Evolutionary conservation across 2,113 vertebrate genomes (phyloP), one percentile per base, ranked within the genome.

Genomic region (Cyrtonyx montezumae): DNA sequence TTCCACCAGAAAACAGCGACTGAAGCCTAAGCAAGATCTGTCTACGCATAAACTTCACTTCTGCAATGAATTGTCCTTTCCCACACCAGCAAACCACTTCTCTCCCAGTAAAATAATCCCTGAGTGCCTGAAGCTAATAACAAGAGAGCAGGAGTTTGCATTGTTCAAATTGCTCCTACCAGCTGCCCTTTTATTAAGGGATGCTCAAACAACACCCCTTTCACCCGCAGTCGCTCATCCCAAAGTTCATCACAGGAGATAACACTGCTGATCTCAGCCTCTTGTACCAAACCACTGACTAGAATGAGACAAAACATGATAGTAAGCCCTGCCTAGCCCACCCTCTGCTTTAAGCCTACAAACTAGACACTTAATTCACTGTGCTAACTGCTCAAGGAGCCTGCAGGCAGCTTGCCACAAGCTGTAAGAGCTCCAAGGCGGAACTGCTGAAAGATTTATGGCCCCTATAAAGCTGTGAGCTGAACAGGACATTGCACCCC

Each of bases 221-320:
- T 76, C 40, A 81, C 40, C 9, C 13, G 14, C 26, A 84, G 17
- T 13, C 13, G 11, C 9, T 66, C 13, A 46, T 43, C 46, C 43
- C 32, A 43, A 74, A 77, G 46, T 0, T 1, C 22, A 55, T 9
- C 0, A 0, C 2, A 63, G 40, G 48, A 48, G 36, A 51, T 8
- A 13, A n/a, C 32, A 8, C 34, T 23, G 58, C 17, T 7, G 8
- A 76, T 48, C 7, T 25, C 20, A 84, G 26, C 11, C 53, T 43
- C 7, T 45, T 69, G 21, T 0, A 77, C 55, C 19, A 45, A 74
- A 51, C 45, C 21, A 67, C 28, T 28, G 12, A n/a, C n/a, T 67
- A 11, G 1, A 4, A 32, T 3, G 62, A 51, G 51, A 66, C 32
- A 67, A 82, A 84, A 19, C 46, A 46, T 0, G 0, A 11, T 4